Evolutionary conservation across 2,113 vertebrate genomes (phyloP), one percentile per base, ranked within the genome.

Genomic region (Eleginops maclovinus): DNA sequence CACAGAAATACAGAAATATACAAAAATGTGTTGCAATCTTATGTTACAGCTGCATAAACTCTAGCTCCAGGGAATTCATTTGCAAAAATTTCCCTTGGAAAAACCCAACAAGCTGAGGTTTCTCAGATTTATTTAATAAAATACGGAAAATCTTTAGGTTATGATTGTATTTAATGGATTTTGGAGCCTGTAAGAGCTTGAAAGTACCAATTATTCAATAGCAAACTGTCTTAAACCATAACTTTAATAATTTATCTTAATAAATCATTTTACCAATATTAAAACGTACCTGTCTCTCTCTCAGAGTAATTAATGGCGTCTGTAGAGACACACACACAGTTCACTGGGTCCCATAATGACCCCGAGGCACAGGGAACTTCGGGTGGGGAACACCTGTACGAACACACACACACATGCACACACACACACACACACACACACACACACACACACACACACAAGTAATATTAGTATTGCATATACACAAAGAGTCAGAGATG

Each of bases 341-440:
- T 88, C 44, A 80, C 76, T 1, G 88, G 79, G 79, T 94, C 87
- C 94, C 94, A 94, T 10, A 88, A 64, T 15, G 82, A 88, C 2
- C 93, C 93, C 0, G 84, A 36, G 21, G 82, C 60, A 47, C 94
- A 94, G 73, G 90, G 80, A 24, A 70, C 58, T 2, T 92, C 84
- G 3, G 93, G 91, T 12, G 84, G 86, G 15, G 94, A 90, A 44
- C 94, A 94, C 78, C 94, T 94, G 55, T 55, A 40, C 50, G 64
- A 4, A 55, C 46, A 73, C 55, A 59, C n/a, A 81, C 51, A 64
- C 54, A 46, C 6, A 71, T 13, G 73, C 70, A 63, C 5, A 28
- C 4, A 64, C 43, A 12, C 9, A 11, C 28, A 15, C 2, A 46
- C 15, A 63, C 24, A 7, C 43, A 59, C 24, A 11, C 16, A 4